phyloP scores from a whole-genome alignment of 64 coral and sea anemone species.

The Actinia tenebrosa region DNA sequence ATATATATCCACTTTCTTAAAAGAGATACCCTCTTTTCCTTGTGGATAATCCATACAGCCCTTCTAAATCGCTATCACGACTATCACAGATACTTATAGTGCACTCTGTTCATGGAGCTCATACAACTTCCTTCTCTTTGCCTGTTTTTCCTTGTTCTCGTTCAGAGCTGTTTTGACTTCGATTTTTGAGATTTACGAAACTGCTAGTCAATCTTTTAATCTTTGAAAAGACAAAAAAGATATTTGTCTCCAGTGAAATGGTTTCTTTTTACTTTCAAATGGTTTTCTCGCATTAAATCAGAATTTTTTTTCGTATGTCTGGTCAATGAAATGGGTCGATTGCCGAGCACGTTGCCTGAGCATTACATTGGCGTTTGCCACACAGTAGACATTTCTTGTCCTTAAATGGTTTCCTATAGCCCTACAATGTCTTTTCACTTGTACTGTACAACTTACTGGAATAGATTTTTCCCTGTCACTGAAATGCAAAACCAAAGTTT shows the following conservation, averaged over 20 bases:
- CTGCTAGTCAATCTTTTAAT: not conserved
- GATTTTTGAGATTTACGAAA: not conserved
- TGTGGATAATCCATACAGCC: not conserved
- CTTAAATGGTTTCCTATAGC: not conserved
- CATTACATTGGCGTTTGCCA: not conserved
- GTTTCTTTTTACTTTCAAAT: not conserved
- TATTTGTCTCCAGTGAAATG: not conserved
- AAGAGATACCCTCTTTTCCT: not conserved
- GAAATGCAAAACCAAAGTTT: not conserved
- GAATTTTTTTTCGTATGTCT: not conserved
- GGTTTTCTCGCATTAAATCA: not conserved
- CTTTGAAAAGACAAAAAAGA: not conserved
- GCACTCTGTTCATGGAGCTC: too few relatives aligned
- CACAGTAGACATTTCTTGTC: not conserved
- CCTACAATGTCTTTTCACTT: not conserved
- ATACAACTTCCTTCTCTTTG: too few relatives aligned
- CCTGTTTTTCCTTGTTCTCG: not conserved
- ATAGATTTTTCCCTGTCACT: not conserved
- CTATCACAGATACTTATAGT: too few relatives aligned
- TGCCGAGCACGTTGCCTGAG: not conserved
- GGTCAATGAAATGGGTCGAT: not conserved
- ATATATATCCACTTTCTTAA: not conserved
- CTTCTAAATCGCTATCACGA: not conserved
- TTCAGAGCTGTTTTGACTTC: not conserved
- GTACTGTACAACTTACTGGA: not conserved